Evolutionary conservation across 2,113 vertebrate species (phyloP), one percentile per base, ranked within the genome.

Genomic region (Morone chrysops): DNA sequence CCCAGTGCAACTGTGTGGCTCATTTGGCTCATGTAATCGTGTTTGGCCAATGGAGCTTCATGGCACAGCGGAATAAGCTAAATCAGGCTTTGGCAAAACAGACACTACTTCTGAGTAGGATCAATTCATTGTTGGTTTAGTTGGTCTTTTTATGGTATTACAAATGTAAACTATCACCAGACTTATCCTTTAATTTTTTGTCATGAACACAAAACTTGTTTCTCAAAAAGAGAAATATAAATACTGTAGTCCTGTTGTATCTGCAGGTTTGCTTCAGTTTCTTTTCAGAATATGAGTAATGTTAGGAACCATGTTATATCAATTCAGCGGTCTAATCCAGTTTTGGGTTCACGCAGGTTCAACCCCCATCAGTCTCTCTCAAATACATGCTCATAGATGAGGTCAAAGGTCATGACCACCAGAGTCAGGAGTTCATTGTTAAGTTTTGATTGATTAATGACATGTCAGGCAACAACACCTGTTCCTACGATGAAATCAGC

Each of bases 361-460:
- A 75, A 74, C 47, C 74, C 73, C 87, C 84, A 83, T 92, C 82
- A 66, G 72, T 86, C 84, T 85, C 48, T 78, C 22, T 78, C 80
- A 77, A 65, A 74, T 78, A 47, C 63, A 80, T 60, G 80, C 81
- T 85, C 70, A 61, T 61, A 50, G 63, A 56, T 62, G 71, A 80
- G 92, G 89, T 90, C 83, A 90, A 80, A 91, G 90, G 86, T 84
- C 75, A 50, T 36, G 86, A 80, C 85, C 90, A 53, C 60, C 59
- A 70, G 61, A 77, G 82, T 79, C 57, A 7, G 48, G 75, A 81
- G 82, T 75, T 87, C 70, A 89, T 92, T 91, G 91, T 92, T 93
- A 74, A 80, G 62, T 81, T 89, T 50, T 83, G 86, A 88, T 80
- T 93, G 92, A 94, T 94, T 86, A 88, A 94, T 93, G 88, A 75